A percentile compares a stretch with the other conserved stretches of the same genome.
phyloP scores from a whole-genome alignment of 2,113 vertebrate genomes.

The Spheniscus mendiculus region DNA sequence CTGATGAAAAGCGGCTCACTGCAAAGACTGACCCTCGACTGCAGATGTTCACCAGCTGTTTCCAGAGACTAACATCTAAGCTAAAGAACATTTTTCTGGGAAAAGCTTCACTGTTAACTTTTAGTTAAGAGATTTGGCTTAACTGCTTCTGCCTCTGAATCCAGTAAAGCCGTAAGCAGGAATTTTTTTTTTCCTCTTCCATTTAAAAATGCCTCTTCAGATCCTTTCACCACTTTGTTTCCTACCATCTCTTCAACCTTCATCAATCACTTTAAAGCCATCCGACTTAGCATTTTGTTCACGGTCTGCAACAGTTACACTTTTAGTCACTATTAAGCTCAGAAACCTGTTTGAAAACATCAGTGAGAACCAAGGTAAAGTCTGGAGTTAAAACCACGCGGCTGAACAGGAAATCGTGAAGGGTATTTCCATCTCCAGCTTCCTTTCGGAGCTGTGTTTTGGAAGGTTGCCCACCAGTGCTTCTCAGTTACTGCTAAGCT shows the following conservation, averaged over 20 bases:
- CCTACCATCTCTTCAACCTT: background rate
- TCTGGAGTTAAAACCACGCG: background rate
- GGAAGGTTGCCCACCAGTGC: background rate
- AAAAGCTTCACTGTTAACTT: background rate
- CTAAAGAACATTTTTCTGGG: background rate
- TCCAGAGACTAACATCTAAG: background rate
- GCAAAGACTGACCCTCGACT: background rate
- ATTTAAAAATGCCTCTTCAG: background rate
- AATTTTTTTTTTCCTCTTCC: background rate
- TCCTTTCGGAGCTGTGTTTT: background rate
- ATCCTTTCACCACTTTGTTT: background rate
- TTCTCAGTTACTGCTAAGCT: background rate
- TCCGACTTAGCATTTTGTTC: accelerated
- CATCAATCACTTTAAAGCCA: background rate
- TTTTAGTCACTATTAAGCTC: background rate
- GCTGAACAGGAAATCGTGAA: background rate
- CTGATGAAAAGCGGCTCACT: too few relatives aligned
- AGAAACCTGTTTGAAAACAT: background rate
- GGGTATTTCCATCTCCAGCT: background rate
- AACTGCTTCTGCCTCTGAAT: background rate
- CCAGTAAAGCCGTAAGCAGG: background rate
- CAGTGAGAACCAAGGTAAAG: background rate
- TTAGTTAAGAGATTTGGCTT: background rate
- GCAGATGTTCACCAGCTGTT: too few relatives aligned
- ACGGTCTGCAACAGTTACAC: background rate